Evolutionary conservation across 2,797 vertebrate species (phyloP).

Genomic region (Hozukius guyotensis): DNA sequence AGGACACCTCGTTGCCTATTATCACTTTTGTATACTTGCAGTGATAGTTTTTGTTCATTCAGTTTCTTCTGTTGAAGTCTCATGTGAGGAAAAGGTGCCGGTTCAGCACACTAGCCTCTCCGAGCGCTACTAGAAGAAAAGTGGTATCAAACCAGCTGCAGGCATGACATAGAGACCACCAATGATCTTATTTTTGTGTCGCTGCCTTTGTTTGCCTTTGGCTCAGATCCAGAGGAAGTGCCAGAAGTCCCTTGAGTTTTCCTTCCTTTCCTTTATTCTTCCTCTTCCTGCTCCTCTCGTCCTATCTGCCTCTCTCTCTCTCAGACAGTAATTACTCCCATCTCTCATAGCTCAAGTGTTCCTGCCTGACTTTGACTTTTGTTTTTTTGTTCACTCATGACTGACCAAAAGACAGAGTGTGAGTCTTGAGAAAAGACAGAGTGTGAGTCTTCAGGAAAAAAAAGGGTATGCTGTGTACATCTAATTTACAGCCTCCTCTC

Average conservation of each 20-base stretch:
- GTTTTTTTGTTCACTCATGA: slow-evolving; percentile 20
- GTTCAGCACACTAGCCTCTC: neutral
- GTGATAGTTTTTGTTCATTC: neutral
- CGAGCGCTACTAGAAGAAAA: neutral
- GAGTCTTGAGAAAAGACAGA: neutral
- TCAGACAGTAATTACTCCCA: slow-evolving; percentile 20
- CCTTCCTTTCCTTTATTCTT: neutral
- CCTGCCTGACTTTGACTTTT: slow-evolving; percentile 17
- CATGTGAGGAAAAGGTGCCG: neutral
- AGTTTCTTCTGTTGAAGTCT: neutral
- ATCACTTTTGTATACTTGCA: neutral
- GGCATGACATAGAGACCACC: neutral
- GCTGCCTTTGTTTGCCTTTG: neutral
- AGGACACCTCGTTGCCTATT: neutral
- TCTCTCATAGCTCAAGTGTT: slow-evolving; percentile 12
- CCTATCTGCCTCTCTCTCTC: neutral
- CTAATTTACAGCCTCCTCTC: slow-evolving; percentile 12
- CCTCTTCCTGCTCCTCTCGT: neutral
- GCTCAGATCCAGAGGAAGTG: neutral
- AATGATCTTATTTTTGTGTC: neutral
- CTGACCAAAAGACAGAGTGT: slow-evolving; percentile 11
- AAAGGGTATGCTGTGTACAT: neutral
- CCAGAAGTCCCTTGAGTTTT: neutral
- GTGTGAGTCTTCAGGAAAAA: neutral
- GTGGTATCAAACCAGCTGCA: neutral